Conservation (phyloP, 2,797 vertebrate species). For the Chelmon rostratus region DNA sequence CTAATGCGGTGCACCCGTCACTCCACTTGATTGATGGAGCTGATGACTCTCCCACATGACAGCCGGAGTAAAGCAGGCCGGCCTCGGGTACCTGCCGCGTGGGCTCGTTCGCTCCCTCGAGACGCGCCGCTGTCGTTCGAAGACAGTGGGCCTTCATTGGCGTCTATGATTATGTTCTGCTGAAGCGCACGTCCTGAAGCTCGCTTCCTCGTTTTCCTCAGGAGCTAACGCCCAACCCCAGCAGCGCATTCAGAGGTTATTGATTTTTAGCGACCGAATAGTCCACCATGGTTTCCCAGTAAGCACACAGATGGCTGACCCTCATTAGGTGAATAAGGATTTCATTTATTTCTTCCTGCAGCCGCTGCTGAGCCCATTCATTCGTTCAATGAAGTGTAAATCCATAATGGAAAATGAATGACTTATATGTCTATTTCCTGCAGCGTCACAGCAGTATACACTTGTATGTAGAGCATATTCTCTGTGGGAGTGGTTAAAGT, state of each 20-base stretch:
- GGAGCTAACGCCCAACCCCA: constrained; percentile 22
- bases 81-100: constrained; percentile 34
- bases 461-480: constrained; percentile 21
- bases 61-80: constrained; percentile 52
- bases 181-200: constrained; percentile 42
- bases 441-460: constrained; percentile 8
- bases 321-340: constrained; percentile 47
- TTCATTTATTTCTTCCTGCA: constrained; percentile 44
- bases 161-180: constrained; percentile 37
- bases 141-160: constrained; percentile 40
- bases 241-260: constrained; percentile 67
- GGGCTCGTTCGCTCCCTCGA: constrained; percentile 10
- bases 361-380: constrained; percentile 3
- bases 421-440: constrained; percentile 18
- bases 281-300: constrained; percentile 50
- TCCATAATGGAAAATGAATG: constrained; percentile 38
- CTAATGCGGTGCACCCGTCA: constrained; percentile 61
- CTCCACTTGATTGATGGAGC: constrained; percentile 68
- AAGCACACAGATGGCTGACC: constrained; percentile 48
- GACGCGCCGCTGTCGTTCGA: constrained; percentile 19
- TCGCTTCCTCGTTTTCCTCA: constrained; percentile 36
- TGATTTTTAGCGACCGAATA: constrained; percentile 63
- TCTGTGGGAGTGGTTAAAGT: not conserved
- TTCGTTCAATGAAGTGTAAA: constrained; percentile 31
- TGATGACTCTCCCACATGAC: constrained; percentile 51